Evolutionary conservation across 1,140 invertebrate genomes (phyloP), one percentile per base, ranked within the genome.

Genomic region (Euwallacea similis): DNA sequence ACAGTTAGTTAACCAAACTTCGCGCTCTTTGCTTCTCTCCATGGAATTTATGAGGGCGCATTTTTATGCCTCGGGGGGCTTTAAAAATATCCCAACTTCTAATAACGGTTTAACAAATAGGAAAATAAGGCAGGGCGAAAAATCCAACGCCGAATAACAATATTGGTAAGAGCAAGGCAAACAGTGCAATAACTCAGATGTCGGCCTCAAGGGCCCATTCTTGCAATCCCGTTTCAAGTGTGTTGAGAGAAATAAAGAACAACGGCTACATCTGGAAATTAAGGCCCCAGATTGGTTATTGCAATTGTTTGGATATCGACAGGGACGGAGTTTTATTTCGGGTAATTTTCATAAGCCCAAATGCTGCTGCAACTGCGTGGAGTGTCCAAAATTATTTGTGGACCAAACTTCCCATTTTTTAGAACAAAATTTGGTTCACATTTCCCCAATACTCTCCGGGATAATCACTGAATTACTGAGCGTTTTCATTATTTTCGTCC

Each of bases 1-100:
- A 21, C 54, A 56, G 54, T 56, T 56, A 56, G 54, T 56, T 56
- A 56, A 9, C 54, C 54, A 56, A 56, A 56, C 54, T 56, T 15
- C 11, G 9, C 46, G 46, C 46, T 50, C 13, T 50, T 50, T 50
- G 13, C 46, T 10, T 50, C 46, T 50, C 46, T 13, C 46, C 46
- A 11, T 13, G 9, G 46, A 50, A 50, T 50, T 50, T 50, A 50
- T 50, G 46, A 33, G 46, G 13, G 46, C 46, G 46, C 46, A 50
- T 50, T 50, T 13, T 50, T 50, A 10, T 50, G 9, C 46, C 46
- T 11, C 46, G 9, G 46, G 46, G 46, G 46, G 46, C 46, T 13
- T 50, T 13, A 13, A 50, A 50, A 50, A 50, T 50, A 50, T 50
- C 13, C 46, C 13, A 50, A 13, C 46, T 50, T 50, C 13, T 50